Evolutionary conservation across 2,113 vertebrate genomes (phyloP).

Genomic region (Piaya cayana): DNA sequence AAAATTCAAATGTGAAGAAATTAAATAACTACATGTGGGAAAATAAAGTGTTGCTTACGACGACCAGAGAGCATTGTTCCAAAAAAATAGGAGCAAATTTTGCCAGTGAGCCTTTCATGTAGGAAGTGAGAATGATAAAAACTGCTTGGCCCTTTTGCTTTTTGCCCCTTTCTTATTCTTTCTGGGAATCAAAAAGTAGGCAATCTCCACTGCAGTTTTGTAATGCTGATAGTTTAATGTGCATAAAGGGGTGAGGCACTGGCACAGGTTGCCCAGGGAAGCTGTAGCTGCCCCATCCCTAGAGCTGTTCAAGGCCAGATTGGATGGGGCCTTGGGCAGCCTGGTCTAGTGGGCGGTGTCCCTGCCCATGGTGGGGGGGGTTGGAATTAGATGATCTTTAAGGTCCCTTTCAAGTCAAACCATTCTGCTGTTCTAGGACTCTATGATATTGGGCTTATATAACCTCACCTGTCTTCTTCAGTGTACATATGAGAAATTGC

Average conservation of each 20-base stretch:
- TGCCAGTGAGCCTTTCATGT: not conserved
- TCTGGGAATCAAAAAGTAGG: not conserved
- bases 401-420: too few relatives aligned
- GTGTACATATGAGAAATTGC: not conserved
- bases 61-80: slow-evolving; percentile 19
- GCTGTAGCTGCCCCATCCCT: too few relatives aligned
- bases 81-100: not conserved
- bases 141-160: not conserved
- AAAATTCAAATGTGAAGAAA: slow-evolving; percentile 59
- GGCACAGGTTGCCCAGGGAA: too few relatives aligned
- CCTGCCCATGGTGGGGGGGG: too few relatives aligned
- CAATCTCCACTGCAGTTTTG: not conserved
- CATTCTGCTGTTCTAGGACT: not conserved
- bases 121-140: not conserved
- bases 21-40: slow-evolving; percentile 56
- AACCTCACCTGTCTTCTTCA: not conserved
- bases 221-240: not conserved
- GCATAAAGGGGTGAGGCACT: not conserved
- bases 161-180: not conserved
- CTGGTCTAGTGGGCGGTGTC: too few relatives aligned
- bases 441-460: not conserved
- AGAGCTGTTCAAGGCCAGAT: too few relatives aligned
- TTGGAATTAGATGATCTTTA: too few relatives aligned
- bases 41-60: slow-evolving; percentile 55
- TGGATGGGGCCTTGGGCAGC: too few relatives aligned